Evolutionary conservation across 1,140 invertebrate genomes (phyloP).

Genomic region (Mylabris phalerata): DNA sequence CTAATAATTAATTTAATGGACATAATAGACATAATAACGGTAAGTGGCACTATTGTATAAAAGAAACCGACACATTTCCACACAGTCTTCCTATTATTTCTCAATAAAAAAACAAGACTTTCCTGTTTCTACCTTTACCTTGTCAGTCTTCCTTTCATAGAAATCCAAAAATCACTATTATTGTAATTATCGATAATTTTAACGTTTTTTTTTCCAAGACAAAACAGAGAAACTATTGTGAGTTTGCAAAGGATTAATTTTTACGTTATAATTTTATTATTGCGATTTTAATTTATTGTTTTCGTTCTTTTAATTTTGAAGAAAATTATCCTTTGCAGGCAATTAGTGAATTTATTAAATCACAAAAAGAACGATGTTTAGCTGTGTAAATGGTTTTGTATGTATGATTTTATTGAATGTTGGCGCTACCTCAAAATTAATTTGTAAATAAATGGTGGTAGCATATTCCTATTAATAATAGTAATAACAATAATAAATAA

Average conservation of each 20-base stretch:
- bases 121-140: too few relatives aligned
- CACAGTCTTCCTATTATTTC: too few relatives aligned
- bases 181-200: too few relatives aligned
- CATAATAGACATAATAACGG: too few relatives aligned
- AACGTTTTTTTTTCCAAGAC: too few relatives aligned
- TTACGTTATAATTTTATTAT: background rate
- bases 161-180: too few relatives aligned
- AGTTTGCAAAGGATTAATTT: background rate
- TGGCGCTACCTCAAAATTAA: conserved; percentile 30
- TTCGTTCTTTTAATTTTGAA: background rate
- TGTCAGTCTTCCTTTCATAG: too few relatives aligned
- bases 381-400: conserved; percentile 18
- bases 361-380: background rate
- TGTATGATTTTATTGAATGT: conserved; percentile 22
- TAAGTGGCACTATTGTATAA: too few relatives aligned
- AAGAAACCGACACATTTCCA: too few relatives aligned
- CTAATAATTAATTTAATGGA: too few relatives aligned
- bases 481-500: conserved; percentile 19
- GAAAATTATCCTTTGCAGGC: background rate
- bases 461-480: conserved; percentile 42
- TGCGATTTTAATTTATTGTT: conserved; percentile 1
- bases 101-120: too few relatives aligned
- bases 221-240: too few relatives aligned
- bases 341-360: background rate
- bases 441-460: conserved; percentile 37